These are phyloP conservation scores for Acanthosepion esculentum DNA, from an alignment of 2,888 invertebrate genomes.

Conservation along the genomic window DNA sequence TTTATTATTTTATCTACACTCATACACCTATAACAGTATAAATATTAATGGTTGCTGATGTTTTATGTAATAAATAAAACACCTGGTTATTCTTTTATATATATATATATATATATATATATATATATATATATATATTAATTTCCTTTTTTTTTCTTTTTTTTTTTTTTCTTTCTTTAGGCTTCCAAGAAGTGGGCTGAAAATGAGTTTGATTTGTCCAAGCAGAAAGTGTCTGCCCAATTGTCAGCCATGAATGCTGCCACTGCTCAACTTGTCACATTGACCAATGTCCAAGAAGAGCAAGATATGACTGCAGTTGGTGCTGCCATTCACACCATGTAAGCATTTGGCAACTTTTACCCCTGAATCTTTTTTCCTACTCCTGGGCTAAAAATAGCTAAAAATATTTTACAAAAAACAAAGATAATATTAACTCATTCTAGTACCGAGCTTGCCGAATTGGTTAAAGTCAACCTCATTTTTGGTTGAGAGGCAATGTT, in stretches of 20 bases:
- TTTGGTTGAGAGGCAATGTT: too few species aligned
- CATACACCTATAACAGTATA: too few species aligned
- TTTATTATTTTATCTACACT: too few species aligned
- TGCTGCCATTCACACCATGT: conserved; percentile 95
- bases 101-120: too few species aligned
- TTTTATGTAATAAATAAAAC: too few species aligned
- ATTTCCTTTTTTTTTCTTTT: too few species aligned
- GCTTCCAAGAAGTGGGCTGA: conserved; percentile 95
- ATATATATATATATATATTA: too few species aligned
- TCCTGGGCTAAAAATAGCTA: neutral
- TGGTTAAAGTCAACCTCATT: neutral
- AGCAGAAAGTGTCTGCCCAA: conserved; percentile 96
- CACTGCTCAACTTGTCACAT: conserved; percentile 95
- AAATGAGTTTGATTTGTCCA: conserved; percentile 92
- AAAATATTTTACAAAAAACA: neutral
- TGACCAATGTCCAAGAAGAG: conserved; percentile 85
- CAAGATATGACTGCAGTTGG: conserved; percentile 97
- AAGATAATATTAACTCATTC: neutral
- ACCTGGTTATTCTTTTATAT: too few species aligned
- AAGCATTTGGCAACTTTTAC: conserved; percentile 52
- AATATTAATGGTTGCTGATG: too few species aligned
- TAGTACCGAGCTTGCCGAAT: neutral
- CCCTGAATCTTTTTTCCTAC: neutral
- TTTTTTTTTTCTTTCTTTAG: conserved; percentile 65
- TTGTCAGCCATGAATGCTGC: conserved; percentile 99